phyloP scores from a whole-genome alignment of 2,113 vertebrate species.

The Emydocephalus ijimae region DNA sequence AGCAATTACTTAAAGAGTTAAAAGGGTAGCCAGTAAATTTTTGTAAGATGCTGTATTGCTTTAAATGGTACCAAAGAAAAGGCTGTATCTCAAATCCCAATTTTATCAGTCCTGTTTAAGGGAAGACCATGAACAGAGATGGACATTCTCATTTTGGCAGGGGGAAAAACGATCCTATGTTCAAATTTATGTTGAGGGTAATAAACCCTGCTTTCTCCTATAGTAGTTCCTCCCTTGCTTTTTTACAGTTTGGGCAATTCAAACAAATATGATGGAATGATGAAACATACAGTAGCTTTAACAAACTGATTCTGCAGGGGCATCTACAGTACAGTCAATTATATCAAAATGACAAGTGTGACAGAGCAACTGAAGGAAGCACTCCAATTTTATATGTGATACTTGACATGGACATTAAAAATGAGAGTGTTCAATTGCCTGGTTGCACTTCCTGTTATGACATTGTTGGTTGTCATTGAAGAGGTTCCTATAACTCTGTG shows the following conservation, averaged over 20 bases:
- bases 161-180: not conserved
- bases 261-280: not conserved
- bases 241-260: not conserved
- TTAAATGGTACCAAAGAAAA: not conserved
- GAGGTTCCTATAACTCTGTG: not conserved
- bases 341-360: not conserved
- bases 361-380: not conserved
- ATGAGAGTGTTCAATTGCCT: not conserved
- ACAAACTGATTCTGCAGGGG: not conserved
- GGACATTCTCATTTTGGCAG: not conserved
- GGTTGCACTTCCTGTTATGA: not conserved
- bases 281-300: not conserved
- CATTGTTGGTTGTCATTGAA: not conserved
- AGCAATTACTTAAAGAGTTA: not conserved
- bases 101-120: not conserved
- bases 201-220: not conserved
- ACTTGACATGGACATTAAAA: not conserved
- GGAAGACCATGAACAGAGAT: not conserved
- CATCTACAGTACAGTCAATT: not conserved
- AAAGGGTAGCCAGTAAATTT: not conserved
- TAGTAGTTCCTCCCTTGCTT: not conserved
- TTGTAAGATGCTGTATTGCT: not conserved
- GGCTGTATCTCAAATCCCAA: not conserved
- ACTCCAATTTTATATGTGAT: not conserved
- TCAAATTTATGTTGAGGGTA: not conserved